Base-by-base conservation (phyloP, 2,888 invertebrate species). In the Clitarchus hookeri region DNA sequence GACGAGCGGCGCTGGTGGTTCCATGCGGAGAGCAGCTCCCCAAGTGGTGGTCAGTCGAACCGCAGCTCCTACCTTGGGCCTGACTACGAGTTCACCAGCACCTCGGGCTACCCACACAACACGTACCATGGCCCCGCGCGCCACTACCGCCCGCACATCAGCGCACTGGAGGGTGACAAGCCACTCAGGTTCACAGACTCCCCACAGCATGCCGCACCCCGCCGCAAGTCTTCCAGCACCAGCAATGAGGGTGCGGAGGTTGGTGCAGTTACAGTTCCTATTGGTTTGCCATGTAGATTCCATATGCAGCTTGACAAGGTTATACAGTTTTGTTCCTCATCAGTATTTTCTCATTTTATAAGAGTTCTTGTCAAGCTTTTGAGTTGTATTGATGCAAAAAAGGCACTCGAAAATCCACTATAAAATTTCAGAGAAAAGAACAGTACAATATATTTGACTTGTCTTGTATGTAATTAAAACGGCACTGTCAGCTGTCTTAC, bases 51-150 rank as follows among this genome's bases (percentile, higher is more conserved):
- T 79, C 89, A 89, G n/a, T 91, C 91, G 4, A 91, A 90, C 89
- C 89, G 90, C 36, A 91, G 90, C 88, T 86, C 86, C 13, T 91
- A 91, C 85, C 89, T 91, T n/a, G 91, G 91, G 87, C 89, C 92
- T 84, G 94, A 94, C 87, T 94, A 94, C 88, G 94, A 94, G 89
- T 94, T 94, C 89, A 91, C 92, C 3, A 93, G 93, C 44, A 92
- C 93, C 44, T 85, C 86, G 85, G 94, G 94, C 0, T 96, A 95
- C 91, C 94, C 94, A 79, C 97, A 97, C 91, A 97, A 98, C 92
- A 98, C 98, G 1, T 98, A 97, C 92, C 98, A 98, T 91, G 98
- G 97, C 0, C 97, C 96, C 83, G 94, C 96, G 11, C 93, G 95
- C 88, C 97, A 97, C 90, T 94, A 94, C 89, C 93, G 96, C 12